phyloP scores from a whole-genome alignment of 2,113 vertebrate genomes.

The Rynchops niger region DNA sequence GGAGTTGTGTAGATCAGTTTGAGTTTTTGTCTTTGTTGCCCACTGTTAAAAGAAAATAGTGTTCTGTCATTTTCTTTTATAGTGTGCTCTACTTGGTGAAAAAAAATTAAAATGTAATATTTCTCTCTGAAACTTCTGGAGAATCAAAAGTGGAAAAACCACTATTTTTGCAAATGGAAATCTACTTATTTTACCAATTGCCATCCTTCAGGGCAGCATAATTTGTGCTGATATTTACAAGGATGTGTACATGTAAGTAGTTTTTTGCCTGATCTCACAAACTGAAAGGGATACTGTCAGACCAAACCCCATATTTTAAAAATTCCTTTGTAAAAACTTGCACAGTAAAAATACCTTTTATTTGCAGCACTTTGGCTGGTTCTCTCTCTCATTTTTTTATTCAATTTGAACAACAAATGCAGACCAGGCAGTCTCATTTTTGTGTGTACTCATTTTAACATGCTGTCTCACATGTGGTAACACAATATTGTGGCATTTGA shows the following conservation, averaged over 20 bases:
- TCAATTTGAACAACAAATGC: not conserved
- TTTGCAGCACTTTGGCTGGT: not conserved
- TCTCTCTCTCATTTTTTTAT: not conserved
- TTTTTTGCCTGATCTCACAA: not conserved
- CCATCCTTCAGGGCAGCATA: not conserved
- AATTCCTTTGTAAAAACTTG: not conserved
- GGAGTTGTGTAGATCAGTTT: not conserved
- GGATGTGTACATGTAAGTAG: not conserved
- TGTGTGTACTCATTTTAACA: not conserved
- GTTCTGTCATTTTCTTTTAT: not conserved
- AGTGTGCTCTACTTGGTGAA: not conserved
- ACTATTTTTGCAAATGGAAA: not conserved
- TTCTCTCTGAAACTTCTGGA: not conserved
- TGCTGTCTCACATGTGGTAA: not conserved
- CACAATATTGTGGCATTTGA: not conserved
- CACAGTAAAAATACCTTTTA: not conserved
- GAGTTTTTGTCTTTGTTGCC: not conserved
- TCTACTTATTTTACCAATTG: not conserved
- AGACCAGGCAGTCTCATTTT: not conserved
- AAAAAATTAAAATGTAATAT: not conserved
- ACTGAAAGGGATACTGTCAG: not conserved
- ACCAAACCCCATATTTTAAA: not conserved
- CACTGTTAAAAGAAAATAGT: not conserved
- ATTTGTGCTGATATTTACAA: not conserved
- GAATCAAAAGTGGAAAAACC: not conserved